Evolutionary conservation across 2,888 invertebrate species (phyloP).

Genomic region (Cetonia aurata): DNA sequence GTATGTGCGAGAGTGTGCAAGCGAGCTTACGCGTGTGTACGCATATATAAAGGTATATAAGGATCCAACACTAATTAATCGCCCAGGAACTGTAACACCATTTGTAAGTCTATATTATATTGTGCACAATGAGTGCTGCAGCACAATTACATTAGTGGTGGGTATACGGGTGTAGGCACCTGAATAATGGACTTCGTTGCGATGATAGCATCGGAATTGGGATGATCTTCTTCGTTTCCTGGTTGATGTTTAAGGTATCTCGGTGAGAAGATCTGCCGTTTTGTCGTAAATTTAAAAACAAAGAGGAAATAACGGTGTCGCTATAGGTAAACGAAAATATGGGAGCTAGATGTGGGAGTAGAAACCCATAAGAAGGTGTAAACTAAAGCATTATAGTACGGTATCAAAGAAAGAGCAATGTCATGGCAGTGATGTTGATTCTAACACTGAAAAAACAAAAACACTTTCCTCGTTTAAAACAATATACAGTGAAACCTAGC

Average conservation of each 20-base stretch:
- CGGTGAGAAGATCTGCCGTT: conserved; percentile 3
- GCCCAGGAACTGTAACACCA: conserved; percentile 40
- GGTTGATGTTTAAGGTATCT: conserved; percentile 2
- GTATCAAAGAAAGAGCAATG: too few species aligned
- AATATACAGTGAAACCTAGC: too few species aligned
- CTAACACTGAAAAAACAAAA: too few species aligned
- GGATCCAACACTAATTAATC: conserved; percentile 39
- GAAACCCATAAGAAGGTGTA: too few species aligned
- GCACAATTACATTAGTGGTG: conserved; percentile 28
- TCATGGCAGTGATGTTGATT: too few species aligned
- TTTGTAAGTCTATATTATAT: conserved; percentile 28
- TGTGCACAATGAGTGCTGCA: not conserved
- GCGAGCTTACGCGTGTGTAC: not conserved
- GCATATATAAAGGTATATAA: conserved; percentile 20
- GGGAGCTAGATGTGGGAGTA: too few species aligned
- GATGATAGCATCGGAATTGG: conserved; percentile 10
- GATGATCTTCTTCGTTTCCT: conserved; percentile 20
- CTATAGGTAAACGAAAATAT: too few species aligned
- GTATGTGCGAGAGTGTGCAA: not conserved
- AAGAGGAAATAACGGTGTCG: too few species aligned
- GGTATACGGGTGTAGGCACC: not conserved
- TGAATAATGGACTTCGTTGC: conserved; percentile 12
- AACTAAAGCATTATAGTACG: too few species aligned
- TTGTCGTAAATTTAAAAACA: too few species aligned
- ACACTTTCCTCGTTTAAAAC: too few species aligned